Evolutionary conservation across 1,140 invertebrate genomes (phyloP), one percentile per base, ranked within the genome.

Genomic region (Bombus cullumanus): DNA sequence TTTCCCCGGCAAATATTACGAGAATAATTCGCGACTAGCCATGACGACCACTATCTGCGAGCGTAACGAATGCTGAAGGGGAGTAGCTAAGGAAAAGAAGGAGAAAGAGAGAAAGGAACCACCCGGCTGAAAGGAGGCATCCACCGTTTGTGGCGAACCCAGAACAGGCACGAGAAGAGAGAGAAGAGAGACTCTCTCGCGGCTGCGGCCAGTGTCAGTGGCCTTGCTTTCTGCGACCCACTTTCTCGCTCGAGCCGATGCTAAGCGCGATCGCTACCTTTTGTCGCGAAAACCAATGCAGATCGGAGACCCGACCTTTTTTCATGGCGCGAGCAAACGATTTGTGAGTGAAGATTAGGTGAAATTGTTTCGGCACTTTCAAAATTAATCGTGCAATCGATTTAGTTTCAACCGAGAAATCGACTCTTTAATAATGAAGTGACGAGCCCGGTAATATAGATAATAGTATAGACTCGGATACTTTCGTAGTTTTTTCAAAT

Each of bases 201-300:
- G 87, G 88, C 68, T 89, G 86, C 82, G 80, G 87, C 92, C 94
- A 94, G 94, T 95, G 94, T 95, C 94, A 95, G 93, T 95, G 94
- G 94, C 94, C 94, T 95, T 95, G 95, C 94, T 95, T 95, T 95
- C 94, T 95, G 94, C 94, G 94, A 95, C 94, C 94, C 89, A 95
- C 95, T 95, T 95, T 95, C 94, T 93, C 92, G 85, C 76, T 81
- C 87, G 72, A 57, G 68, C 88, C 85, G 85, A 78, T 84, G 85
- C 59, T 77, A 83, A 75, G 71, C 37, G 43, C 77, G 78, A 37
- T 64, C n/a, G 73, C 28, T 59, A 71, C 64, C 68, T 74, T 86
- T 2, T 47, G 18, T 22, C 86, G 78, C 41, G 83, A 90, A 81
- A 83, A 74, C 28, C 57, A 8, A 53, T 53, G 47, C 47, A 53